phyloP scores from a whole-genome alignment of 2,113 vertebrate species.

The Cariama cristata region DNA sequence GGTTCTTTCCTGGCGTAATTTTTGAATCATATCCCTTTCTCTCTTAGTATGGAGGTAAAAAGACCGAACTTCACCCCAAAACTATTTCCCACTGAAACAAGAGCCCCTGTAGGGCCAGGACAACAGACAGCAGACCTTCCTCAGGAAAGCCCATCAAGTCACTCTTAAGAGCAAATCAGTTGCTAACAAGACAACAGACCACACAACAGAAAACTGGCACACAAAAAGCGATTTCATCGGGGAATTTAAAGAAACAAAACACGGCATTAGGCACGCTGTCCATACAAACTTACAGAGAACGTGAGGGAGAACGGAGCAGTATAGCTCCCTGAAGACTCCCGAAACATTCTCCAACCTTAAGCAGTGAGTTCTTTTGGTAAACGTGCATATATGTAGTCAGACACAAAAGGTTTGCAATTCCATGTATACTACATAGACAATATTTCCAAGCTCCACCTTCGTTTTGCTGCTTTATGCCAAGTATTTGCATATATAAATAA shows the following conservation, averaged over 20 bases:
- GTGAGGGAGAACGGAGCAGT: rapidly evolving
- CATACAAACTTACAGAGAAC: background rate
- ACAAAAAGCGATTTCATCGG: background rate
- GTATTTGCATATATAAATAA: background rate
- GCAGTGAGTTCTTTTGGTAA: background rate
- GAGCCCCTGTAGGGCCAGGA: background rate
- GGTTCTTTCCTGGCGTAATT: background rate
- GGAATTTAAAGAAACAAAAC: background rate
- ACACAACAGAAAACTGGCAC: background rate
- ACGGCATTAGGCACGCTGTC: background rate
- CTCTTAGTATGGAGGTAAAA: background rate
- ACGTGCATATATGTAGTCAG: background rate
- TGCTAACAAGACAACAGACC: background rate
- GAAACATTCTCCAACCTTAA: background rate
- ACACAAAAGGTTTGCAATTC: background rate
- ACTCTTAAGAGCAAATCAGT: background rate
- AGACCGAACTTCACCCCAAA: background rate
- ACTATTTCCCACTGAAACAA: background rate
- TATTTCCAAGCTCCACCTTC: background rate
- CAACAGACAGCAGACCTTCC: background rate
- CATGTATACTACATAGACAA: background rate
- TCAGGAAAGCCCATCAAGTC: background rate
- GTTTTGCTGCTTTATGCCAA: background rate
- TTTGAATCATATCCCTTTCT: background rate
- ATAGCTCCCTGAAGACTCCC: background rate